Evolutionary conservation across 2,888 invertebrate genomes (phyloP), one percentile per base, ranked within the genome.

Genomic region (Peribatodes rhomboidaria): DNA sequence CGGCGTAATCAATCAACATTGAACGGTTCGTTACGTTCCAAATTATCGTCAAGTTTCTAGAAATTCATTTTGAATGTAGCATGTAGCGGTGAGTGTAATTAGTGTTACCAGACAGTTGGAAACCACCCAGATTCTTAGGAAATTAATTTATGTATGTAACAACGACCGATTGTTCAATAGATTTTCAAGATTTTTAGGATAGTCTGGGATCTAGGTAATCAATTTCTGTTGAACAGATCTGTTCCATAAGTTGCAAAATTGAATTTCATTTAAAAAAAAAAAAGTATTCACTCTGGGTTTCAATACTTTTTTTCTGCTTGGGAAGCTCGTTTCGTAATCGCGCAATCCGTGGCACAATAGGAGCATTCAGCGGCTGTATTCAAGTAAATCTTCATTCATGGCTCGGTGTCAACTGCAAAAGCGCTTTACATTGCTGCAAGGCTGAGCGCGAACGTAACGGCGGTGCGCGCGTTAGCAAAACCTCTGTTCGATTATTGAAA

Each of bases 351-450:
- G n/a, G 60, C 56, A 67, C 65, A 67, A 71, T 61, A 13, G 68
- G 69, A 61, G 68, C 69, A 71, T 61, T 72, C 69, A 72, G 70
- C 74, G 68, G 75, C 69, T 70, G 75, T 75, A 73, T 78, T 81
- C 79, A 74, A 27, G 74, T 81, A 80, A 80, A 83, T 82, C 77
- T 78, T 82, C 73, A 69, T 76, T 77, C 66, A 78, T 67, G 70
- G 70, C 58, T 68, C 55, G 74, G 74, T 81, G 79, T 82, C 81
- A 81, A 74, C 70, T 74, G 79, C 80, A 80, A 77, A n/a, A 78
- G 71, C 73, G 70, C 68, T 66, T 62, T 72, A 69, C 66, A 70
- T 59, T 52, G 56, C 64, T 69, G 58, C 61, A 62, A 61, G 64
- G 56, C 66, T 61, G 52, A 62, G 55, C 46, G 54, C 44, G 27